Evolutionary conservation across 2,888 invertebrate species (phyloP).

Genomic region (Thereva unica): DNA sequence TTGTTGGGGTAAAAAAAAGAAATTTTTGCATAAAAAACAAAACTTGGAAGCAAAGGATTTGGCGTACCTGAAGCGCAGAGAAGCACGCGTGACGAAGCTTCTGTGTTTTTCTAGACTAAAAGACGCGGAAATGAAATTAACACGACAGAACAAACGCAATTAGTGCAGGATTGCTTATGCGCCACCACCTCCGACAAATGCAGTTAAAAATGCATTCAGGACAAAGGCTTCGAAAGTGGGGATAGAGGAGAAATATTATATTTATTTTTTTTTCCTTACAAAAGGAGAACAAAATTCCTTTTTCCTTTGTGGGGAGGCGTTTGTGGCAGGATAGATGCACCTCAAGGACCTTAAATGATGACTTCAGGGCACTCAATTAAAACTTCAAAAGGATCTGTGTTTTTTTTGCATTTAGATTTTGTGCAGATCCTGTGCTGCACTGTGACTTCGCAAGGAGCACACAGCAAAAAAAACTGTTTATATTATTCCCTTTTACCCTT

Average conservation of each 20-base stretch:
- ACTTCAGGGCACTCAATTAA: too few species aligned
- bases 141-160: constrained; percentile 41
- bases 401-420: too few species aligned
- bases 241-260: background rate
- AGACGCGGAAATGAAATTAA: constrained; percentile 42
- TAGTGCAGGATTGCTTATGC: constrained; percentile 38
- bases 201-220: background rate
- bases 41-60: constrained; percentile 3
- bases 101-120: constrained; percentile 28
- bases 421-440: too few species aligned
- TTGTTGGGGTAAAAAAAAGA: constrained; percentile 5
- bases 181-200: constrained; percentile 37
- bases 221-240: background rate
- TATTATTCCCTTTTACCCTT: constrained; percentile 12
- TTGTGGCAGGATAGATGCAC: too few species aligned
- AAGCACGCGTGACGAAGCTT: constrained; percentile 27
- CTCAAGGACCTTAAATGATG: too few species aligned
- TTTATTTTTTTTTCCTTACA: too few species aligned
- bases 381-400: too few species aligned
- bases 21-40: background rate
- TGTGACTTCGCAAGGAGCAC: background rate
- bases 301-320: too few species aligned
- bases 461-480: constrained; percentile 1
- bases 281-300: too few species aligned
- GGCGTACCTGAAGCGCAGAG: background rate